Percentiles rank a stretch among this genome's conserved stretches.
Conservation (phyloP, 2,797 vertebrate species). For the Crypturellus tataupa region DNA sequence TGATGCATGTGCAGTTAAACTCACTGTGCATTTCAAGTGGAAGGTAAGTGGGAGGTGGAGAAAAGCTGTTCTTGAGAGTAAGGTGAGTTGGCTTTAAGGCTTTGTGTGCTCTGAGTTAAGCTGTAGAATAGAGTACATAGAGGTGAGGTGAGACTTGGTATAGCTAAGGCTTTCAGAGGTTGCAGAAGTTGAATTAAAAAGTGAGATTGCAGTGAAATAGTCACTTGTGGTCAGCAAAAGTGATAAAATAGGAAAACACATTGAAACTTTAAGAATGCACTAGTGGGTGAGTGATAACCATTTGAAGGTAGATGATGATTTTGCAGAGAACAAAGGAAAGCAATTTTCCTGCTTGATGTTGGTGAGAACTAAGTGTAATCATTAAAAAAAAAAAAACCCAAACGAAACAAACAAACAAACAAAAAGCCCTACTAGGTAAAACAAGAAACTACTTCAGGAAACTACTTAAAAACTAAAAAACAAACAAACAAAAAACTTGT, state of each 20-base stretch:
- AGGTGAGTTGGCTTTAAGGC: background rate
- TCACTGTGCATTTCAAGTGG: background rate
- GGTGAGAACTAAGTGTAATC: background rate
- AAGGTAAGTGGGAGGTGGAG: background rate
- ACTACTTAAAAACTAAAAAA: slow-evolving; percentile 19
- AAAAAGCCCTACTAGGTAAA: background rate
- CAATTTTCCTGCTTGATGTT: background rate
- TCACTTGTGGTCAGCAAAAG: background rate
- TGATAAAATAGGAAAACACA: background rate
- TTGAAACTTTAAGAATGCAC: background rate
- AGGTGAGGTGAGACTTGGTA: background rate
- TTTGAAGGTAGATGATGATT: background rate
- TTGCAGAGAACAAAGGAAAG: background rate
- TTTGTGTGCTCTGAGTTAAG: background rate
- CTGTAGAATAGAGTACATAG: background rate
- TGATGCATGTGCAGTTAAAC: background rate
- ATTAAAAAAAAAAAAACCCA: background rate
- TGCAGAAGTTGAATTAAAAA: background rate
- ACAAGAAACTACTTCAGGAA: background rate
- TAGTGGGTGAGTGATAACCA: background rate
- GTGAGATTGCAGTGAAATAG: background rate
- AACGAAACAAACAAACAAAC: background rate
- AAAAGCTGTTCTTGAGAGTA: background rate
- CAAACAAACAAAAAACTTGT: background rate
- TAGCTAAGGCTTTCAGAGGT: background rate